Evolutionary conservation across 2,797 vertebrate species (phyloP).

Genomic region (Phataginus tricuspis): DNA sequence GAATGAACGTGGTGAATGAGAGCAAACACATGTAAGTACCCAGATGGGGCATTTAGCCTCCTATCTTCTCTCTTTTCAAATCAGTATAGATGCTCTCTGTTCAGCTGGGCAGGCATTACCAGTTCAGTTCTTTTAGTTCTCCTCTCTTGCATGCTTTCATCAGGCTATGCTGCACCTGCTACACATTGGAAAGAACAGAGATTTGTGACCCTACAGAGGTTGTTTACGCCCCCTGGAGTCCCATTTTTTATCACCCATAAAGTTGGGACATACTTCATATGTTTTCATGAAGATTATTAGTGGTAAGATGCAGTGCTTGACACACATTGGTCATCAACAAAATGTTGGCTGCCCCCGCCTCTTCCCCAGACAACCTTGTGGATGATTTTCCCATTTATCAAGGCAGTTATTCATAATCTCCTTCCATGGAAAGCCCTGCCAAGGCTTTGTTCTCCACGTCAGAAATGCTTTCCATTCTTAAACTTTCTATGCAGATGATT

Average conservation of each 20-base stretch:
- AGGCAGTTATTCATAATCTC: not conserved
- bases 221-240: not conserved
- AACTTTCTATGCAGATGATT: not conserved
- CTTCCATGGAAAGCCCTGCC: not conserved
- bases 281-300: not conserved
- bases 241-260: constrained; percentile 14
- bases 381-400: not conserved
- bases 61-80: not conserved
- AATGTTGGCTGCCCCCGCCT: not conserved
- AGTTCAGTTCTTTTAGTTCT: not conserved
- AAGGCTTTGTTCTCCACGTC: not conserved
- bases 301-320: not conserved
- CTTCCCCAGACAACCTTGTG: not conserved
- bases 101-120: not conserved
- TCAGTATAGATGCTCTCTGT: not conserved
- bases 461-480: not conserved
- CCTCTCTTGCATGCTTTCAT: not conserved
- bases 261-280: not conserved
- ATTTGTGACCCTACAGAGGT: not conserved
- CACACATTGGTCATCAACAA: not conserved
- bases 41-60: not conserved
- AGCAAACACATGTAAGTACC: not conserved
- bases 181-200: not conserved
- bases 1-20: not conserved
- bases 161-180: not conserved